Evolutionary conservation across 2,888 invertebrate species (phyloP).

Genomic region (Orthosia cruda): DNA sequence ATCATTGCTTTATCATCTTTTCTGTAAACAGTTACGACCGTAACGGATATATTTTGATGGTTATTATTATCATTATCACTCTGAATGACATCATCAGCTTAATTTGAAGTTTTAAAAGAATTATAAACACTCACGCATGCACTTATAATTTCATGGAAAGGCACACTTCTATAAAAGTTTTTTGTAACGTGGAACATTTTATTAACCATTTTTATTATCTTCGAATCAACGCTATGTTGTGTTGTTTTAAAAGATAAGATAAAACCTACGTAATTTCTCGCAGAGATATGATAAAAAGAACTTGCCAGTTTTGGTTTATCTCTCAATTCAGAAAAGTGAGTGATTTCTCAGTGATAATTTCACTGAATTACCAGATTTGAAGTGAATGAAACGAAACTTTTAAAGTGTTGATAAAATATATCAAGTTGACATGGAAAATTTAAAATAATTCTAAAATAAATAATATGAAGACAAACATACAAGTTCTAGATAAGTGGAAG

Average conservation of each 20-base stretch:
- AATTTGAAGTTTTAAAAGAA: slow-evolving; percentile 52
- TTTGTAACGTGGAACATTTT: slow-evolving; percentile 49
- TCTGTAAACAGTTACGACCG: slow-evolving; percentile 28
- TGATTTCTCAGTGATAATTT: slow-evolving; percentile 28
- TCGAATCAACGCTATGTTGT: slow-evolving; percentile 57
- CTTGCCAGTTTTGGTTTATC: slow-evolving; percentile 56
- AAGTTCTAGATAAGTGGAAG: neutral
- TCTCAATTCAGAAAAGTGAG: slow-evolving; percentile 28
- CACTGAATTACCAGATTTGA: slow-evolving; percentile 32
- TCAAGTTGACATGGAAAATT: neutral
- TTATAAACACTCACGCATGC: slow-evolving; percentile 25
- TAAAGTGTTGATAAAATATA: slow-evolving; percentile 3
- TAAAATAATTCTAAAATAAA: neutral
- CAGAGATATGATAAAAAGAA: slow-evolving; percentile 55
- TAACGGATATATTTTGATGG: slow-evolving; percentile 37
- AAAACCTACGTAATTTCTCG: slow-evolving; percentile 59
- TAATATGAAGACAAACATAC: slow-evolving; percentile 1
- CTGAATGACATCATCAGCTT: slow-evolving; percentile 64
- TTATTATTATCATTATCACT: slow-evolving; percentile 45
- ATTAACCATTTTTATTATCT: slow-evolving; percentile 53
- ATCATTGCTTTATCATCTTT: slow-evolving; percentile 30
- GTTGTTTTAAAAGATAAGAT: slow-evolving; percentile 68
- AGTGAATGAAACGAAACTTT: slow-evolving; percentile 5
- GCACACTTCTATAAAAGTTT: slow-evolving; percentile 2
- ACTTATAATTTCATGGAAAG: slow-evolving; percentile 37